Evolutionary conservation across 2,888 invertebrate species (phyloP).

Genomic region (Herminia tarsipennalis): DNA sequence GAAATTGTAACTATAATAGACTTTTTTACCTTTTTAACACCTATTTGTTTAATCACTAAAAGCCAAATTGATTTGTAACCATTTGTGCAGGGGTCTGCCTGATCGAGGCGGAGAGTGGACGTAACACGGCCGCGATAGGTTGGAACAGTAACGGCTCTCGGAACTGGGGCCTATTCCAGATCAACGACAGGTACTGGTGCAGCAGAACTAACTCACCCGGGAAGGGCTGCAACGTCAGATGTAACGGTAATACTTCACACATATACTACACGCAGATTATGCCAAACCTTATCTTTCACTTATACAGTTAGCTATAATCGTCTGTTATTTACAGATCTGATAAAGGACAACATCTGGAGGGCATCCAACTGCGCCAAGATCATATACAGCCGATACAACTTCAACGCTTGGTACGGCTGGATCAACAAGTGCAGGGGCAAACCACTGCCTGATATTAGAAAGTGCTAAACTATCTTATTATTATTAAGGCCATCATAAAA

Average conservation of each 20-base stretch:
- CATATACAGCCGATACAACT: slow-evolving; percentile 54
- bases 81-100: slow-evolving; percentile 74
- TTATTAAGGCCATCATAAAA: too few relatives aligned
- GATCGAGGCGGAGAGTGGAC: slow-evolving; percentile 74
- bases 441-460: too few relatives aligned
- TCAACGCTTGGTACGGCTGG: too few relatives aligned
- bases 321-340: slow-evolving; percentile 53
- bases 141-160: slow-evolving; percentile 76
- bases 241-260: slow-evolving; percentile 49
- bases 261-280: too few relatives aligned
- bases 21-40: too few relatives aligned
- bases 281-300: too few relatives aligned
- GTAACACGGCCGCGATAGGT: slow-evolving; percentile 71
- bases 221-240: slow-evolving; percentile 68
- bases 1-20: slow-evolving; percentile 50
- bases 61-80: too few relatives aligned
- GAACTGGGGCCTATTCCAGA: slow-evolving; percentile 80
- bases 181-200: slow-evolving; percentile 75
- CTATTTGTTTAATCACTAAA: too few relatives aligned
- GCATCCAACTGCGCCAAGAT: slow-evolving; percentile 65
- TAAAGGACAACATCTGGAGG: slow-evolving; percentile 61
- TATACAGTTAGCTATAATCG: too few relatives aligned
- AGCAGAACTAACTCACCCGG: slow-evolving; percentile 54
- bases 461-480: too few relatives aligned
- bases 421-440: too few relatives aligned